These are phyloP conservation scores for Eupleurogrammus muticus DNA, from an alignment of 2,797 vertebrate genomes.

Conservation along the genomic window DNA sequence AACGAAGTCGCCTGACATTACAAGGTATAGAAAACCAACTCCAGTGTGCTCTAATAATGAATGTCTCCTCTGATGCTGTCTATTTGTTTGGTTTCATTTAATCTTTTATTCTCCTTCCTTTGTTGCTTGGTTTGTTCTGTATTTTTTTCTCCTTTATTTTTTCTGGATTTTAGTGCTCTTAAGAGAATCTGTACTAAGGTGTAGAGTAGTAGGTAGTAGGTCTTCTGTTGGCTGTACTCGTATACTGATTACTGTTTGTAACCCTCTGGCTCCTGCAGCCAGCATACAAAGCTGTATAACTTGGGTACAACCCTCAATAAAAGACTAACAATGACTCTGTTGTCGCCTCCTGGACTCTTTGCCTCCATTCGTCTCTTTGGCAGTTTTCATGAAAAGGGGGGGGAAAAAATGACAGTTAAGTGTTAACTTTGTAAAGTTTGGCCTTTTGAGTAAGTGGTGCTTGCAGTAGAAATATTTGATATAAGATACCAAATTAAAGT, in stretches of 20 bases:
- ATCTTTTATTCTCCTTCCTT: constrained; percentile 74
- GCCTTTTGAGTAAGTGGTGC: too few species aligned
- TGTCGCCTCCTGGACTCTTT: background rate
- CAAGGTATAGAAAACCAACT: constrained; percentile 85
- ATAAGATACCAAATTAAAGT: too few species aligned
- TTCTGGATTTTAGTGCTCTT: constrained; percentile 86
- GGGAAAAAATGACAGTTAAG: too few species aligned
- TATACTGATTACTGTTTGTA: constrained; percentile 90
- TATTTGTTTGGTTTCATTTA: constrained; percentile 77
- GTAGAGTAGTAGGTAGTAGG: constrained; percentile 85
- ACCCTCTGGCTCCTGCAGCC: constrained; percentile 83
- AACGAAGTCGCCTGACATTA: constrained; percentile 82
- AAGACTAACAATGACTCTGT: constrained; percentile 81
- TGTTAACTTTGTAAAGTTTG: too few species aligned
- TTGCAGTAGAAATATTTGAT: too few species aligned
- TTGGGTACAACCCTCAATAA: constrained; percentile 90
- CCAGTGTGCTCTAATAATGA: constrained; percentile 86
- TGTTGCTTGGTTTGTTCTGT: constrained; percentile 86
- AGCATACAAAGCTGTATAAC: constrained; percentile 89
- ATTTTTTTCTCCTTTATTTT: constrained; percentile 50
- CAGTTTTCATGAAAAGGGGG: too few species aligned
- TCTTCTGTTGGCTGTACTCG: constrained; percentile 88
- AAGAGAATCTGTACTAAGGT: constrained; percentile 85
- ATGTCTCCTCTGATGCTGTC: constrained; percentile 88
- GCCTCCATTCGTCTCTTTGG: constrained; percentile 9